Conservation (phyloP, 2,888 invertebrate genomes). For the Drosophila atripex region DNA sequence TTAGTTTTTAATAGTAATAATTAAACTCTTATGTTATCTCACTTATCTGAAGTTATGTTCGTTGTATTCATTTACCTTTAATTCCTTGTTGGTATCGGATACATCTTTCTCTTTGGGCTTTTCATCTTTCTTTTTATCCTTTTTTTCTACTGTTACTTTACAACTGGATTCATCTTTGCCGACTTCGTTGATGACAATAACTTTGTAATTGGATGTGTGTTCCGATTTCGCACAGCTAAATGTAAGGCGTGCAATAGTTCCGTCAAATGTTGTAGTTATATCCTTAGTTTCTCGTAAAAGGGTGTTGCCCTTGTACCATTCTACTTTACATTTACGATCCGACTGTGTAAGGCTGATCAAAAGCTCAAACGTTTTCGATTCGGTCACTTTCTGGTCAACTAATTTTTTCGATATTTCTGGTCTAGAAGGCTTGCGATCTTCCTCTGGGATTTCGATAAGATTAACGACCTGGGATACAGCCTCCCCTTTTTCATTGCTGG, state of each 20-base stretch:
- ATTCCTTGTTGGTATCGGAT: slow-evolving; percentile 83
- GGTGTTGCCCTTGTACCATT: slow-evolving; percentile 93
- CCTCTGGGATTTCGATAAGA: slow-evolving; percentile 92
- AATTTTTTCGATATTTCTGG: slow-evolving; percentile 92
- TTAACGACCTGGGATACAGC: slow-evolving; percentile 95
- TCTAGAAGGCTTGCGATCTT: slow-evolving; percentile 90
- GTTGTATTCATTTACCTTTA: slow-evolving; percentile 81
- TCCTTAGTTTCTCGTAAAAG: slow-evolving; percentile 91
- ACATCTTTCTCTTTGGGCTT: slow-evolving; percentile 85
- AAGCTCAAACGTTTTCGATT: slow-evolving; percentile 91
- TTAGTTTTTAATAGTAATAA: no score
- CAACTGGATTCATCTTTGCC: slow-evolving; percentile 95
- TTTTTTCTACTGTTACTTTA: slow-evolving; percentile 90
- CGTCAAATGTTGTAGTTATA: slow-evolving; percentile 92
- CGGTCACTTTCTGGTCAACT: slow-evolving; percentile 88
- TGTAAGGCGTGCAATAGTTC: slow-evolving; percentile 90
- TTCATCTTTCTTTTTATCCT: slow-evolving; percentile 85
- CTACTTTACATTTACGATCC: slow-evolving; percentile 92
- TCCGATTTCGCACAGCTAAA: slow-evolving; percentile 91
- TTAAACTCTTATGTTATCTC: no score
- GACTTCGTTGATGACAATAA: slow-evolving; percentile 94
- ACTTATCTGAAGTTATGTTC: background rate
- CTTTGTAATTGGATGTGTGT: slow-evolving; percentile 91
- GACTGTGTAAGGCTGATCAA: slow-evolving; percentile 89
- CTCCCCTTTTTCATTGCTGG: slow-evolving; percentile 96